Conservation (phyloP, 2,888 invertebrate species). For the Asteroscopus sphinx region DNA sequence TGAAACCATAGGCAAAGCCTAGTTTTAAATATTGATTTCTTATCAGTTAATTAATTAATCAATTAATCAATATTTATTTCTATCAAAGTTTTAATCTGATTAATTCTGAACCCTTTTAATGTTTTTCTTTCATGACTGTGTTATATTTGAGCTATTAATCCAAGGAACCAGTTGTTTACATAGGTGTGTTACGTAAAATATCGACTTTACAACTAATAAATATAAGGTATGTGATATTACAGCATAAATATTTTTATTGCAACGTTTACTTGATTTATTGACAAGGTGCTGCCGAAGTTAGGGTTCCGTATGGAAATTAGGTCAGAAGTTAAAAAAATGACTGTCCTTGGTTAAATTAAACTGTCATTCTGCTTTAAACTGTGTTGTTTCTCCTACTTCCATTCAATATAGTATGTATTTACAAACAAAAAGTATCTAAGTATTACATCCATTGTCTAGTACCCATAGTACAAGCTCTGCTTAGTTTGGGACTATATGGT, state of each 20-base stretch:
- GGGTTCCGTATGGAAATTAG: constrained; percentile 55
- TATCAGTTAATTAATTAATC: no score
- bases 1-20: no score
- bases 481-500: no score
- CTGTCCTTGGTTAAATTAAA: no score
- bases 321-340: no score
- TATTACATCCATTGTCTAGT: no score
- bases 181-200: constrained; percentile 45
- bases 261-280: constrained; percentile 68
- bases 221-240: constrained; percentile 43
- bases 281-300: constrained; percentile 62
- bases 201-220: constrained; percentile 48
- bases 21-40: no score
- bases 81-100: not conserved
- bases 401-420: no score
- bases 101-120: not conserved
- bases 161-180: constrained; percentile 30
- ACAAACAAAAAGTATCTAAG: no score
- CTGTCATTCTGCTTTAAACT: no score
- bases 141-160: not conserved
- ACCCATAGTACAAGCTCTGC: no score
- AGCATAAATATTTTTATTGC: constrained; percentile 67
- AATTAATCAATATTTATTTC: not conserved
- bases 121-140: not conserved
- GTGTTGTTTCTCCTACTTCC: no score